Base-by-base conservation (phyloP, 2,888 invertebrate genomes). In the Lithodes maja region DNA sequence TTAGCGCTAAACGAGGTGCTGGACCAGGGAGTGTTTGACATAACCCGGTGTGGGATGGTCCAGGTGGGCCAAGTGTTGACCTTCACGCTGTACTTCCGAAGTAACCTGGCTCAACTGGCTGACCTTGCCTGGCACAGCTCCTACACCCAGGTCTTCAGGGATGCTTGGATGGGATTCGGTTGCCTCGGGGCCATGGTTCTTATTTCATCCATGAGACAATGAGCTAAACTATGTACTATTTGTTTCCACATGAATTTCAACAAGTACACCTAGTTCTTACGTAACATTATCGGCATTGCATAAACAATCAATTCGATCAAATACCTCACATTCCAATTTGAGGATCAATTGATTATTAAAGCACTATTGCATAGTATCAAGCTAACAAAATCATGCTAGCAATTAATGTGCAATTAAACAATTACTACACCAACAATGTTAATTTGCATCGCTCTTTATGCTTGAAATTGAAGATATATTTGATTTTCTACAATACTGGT, bases 111-210 rank as follows among this genome's bases (percentile, higher is more conserved):
- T 50, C 75, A 80, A 33, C 52, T 89, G 12, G 75, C 52, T 0
- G 74, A 53, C 50, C 17, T 50, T 33, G 74, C 74, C n/a, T 89
- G 88, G 88, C 61, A 85, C 75, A 89, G 88, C n/a, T 9, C 61
- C 12, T 69, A 79, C 17, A 78, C 88, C 15, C 80, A 89, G 77
- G 68, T 85, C 49, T 71, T 89, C n/a, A 75, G 85, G 17, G 88
- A 89, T 55, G 85, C 88, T 5, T 89, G 88, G 88, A 89, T 89
- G 85, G 81, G 88, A 15, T 89, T 89, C 53, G 88, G 88, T 80
- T 84, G 88, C n/a, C 68, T 87, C 3, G 88, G 80, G 17, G 88
- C 88, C 52, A 74, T 85, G 52, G 33, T 89, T 12, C 3, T 89
- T 15, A 85, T 89, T 52, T 88, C 88, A 3, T 50, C 88, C 75